Percentiles rank a stretch among this genome's conserved stretches.
phyloP scores from a whole-genome alignment of 1,140 invertebrate species.

The Ephestia elutella region DNA sequence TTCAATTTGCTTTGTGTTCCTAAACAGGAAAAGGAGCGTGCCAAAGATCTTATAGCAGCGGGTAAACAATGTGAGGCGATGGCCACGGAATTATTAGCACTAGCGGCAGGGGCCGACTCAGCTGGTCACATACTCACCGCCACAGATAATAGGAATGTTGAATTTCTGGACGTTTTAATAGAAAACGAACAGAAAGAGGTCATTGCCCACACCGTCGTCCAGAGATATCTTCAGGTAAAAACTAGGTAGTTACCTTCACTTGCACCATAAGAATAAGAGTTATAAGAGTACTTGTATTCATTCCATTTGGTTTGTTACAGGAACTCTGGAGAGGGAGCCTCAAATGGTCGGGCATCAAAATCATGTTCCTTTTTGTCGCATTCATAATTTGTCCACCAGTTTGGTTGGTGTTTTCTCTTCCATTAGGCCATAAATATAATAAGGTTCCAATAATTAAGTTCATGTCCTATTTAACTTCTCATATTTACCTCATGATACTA shows the following conservation, averaged over 20 bases:
- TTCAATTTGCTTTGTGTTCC: not conserved
- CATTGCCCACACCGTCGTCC: slow-evolving; percentile 91
- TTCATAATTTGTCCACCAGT: slow-evolving; percentile 96
- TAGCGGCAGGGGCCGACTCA: slow-evolving; percentile 95
- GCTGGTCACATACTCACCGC: slow-evolving; percentile 93
- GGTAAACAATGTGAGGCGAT: slow-evolving; percentile 97
- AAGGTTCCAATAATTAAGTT: slow-evolving; percentile 99
- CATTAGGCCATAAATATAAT: slow-evolving; percentile 95
- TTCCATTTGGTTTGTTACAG: slow-evolving; percentile 71
- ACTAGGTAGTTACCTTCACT: slow-evolving; percentile 67
- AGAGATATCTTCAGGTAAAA: slow-evolving; percentile 89
- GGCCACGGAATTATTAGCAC: slow-evolving; percentile 95
- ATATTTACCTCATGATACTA: slow-evolving; percentile 97
- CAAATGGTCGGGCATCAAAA: slow-evolving; percentile 96
- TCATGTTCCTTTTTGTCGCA: slow-evolving; percentile 91
- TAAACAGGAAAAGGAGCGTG: slow-evolving; percentile 93
- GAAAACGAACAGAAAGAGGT: slow-evolving; percentile 99
- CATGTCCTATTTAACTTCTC: slow-evolving; percentile 98
- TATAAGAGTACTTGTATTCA: slow-evolving; percentile 1
- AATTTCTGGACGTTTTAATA: slow-evolving; percentile 97
- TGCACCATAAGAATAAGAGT: slow-evolving; percentile 1
- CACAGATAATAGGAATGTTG: slow-evolving; percentile 92
- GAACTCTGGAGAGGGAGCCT: slow-evolving; percentile 97
- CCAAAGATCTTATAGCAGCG: slow-evolving; percentile 95
- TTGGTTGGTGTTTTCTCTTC: slow-evolving; percentile 97